A percentile compares a stretch with the other conserved stretches of the same genome.
Conservation (phyloP, 2,797 vertebrate species). For the Pseudochirops corinnae region DNA sequence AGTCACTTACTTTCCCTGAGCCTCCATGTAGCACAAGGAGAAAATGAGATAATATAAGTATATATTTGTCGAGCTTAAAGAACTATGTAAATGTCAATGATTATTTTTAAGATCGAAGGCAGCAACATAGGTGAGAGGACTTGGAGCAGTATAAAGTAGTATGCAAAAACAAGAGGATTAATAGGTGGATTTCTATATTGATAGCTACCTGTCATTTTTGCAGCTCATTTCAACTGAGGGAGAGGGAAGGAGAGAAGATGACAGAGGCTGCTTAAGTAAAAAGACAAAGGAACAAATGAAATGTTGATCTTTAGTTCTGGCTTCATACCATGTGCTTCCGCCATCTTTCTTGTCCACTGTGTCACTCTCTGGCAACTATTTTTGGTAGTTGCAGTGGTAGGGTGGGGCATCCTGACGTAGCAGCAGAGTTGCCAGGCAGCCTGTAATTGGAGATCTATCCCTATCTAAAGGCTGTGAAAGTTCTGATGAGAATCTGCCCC, state of each 20-base stretch:
- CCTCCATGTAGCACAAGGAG: background rate
- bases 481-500: background rate
- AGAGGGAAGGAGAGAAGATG: conserved; percentile 22
- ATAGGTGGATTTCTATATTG: conserved; percentile 56
- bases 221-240: background rate
- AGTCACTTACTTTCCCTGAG: conserved; percentile 18
- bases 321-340: background rate
- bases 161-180: conserved; percentile 14
- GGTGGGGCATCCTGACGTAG: conserved; percentile 43
- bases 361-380: conserved; percentile 58
- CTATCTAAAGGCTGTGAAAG: background rate
- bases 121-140: background rate
- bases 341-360: conserved; percentile 40
- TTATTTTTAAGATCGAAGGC: background rate
- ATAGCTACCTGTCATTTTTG: conserved; percentile 26
- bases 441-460: conserved; percentile 50
- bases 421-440: background rate
- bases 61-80: background rate
- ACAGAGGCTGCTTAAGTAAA: conserved; percentile 30
- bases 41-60: background rate
- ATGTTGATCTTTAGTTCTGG: conserved; percentile 1
- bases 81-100: background rate
- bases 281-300: conserved; percentile 52
- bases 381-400: conserved; percentile 41
- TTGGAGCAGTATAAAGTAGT: conserved; percentile 23